Conservation (phyloP, 2,797 vertebrate genomes). For the Protosalanx chinensis region DNA sequence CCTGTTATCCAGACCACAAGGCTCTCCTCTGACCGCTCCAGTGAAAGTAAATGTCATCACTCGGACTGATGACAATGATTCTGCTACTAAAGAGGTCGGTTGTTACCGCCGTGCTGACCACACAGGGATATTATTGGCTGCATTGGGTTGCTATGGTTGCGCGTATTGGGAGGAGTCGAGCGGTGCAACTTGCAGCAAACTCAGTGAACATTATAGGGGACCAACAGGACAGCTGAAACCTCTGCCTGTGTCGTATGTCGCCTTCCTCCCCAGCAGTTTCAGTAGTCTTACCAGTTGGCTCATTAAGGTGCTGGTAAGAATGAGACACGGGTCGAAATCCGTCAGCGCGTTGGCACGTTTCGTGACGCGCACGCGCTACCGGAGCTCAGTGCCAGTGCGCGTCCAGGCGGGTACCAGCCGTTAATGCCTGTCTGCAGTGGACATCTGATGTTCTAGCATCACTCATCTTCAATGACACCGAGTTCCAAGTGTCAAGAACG, state of each 20-base stretch:
- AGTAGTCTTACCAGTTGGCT: not conserved
- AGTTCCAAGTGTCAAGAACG: not conserved
- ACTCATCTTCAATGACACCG: not conserved
- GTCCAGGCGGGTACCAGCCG: not conserved
- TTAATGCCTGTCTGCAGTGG: not conserved
- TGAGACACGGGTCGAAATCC: not conserved
- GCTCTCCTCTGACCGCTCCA: not conserved
- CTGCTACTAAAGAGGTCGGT: not conserved
- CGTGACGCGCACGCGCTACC: not conserved
- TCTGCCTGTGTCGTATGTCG: not conserved
- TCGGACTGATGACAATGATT: not conserved
- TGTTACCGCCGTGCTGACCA: not conserved
- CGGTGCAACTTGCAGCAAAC: not conserved
- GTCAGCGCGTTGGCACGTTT: not conserved
- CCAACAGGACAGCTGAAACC: constrained; percentile 8
- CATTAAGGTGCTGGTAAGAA: not conserved
- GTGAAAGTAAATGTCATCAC: not conserved
- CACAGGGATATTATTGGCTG: not conserved
- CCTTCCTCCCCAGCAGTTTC: not conserved
- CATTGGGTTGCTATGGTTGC: not conserved
- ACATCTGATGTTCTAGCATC: not conserved
- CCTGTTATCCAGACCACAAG: constrained; percentile 1
- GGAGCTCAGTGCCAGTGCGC: not conserved
- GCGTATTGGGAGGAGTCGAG: constrained; percentile 21
- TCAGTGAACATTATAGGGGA: constrained; percentile 8